Conservation (phyloP, 2,888 invertebrate species). For the Cheilosia pagana region DNA sequence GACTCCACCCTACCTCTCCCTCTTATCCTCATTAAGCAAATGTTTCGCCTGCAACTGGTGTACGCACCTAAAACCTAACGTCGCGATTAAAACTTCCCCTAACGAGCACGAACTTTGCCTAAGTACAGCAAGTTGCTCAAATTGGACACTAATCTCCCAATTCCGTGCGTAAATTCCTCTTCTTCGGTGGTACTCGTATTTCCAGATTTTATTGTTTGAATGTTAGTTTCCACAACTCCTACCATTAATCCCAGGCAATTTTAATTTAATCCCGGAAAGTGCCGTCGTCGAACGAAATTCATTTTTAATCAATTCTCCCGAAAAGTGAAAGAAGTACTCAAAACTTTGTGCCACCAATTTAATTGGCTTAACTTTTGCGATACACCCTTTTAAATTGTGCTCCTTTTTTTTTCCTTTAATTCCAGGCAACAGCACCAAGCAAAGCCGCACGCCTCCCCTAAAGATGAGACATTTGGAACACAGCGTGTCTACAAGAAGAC, state of each 20-base stretch:
- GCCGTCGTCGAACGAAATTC: constrained; percentile 10
- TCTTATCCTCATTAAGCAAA: too few species aligned
- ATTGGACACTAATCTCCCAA: background rate
- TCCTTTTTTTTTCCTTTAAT: background rate
- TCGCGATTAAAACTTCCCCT: too few species aligned
- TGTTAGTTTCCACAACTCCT: constrained; percentile 6
- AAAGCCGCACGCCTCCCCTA: constrained; percentile 28
- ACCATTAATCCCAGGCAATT: background rate
- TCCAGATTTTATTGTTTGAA: background rate
- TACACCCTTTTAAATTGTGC: background rate
- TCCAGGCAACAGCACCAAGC: constrained; percentile 51
- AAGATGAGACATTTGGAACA: constrained; percentile 79
- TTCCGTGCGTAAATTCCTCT: background rate
- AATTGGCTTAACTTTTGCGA: constrained; percentile 43
- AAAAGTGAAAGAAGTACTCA: constrained; percentile 11
- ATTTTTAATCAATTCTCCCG: constrained; percentile 37
- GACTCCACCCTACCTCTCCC: too few species aligned
- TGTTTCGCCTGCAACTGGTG: too few species aligned
- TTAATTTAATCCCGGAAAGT: constrained; percentile 1
- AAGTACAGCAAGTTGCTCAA: background rate
- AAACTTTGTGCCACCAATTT: constrained; percentile 39
- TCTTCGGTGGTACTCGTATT: too few species aligned
- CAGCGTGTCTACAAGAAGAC: constrained; percentile 93
- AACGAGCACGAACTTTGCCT: constrained; percentile 1
- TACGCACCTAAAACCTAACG: too few species aligned